phyloP scores from a whole-genome alignment of 1,140 invertebrate species.

The Micrasema longulum region DNA sequence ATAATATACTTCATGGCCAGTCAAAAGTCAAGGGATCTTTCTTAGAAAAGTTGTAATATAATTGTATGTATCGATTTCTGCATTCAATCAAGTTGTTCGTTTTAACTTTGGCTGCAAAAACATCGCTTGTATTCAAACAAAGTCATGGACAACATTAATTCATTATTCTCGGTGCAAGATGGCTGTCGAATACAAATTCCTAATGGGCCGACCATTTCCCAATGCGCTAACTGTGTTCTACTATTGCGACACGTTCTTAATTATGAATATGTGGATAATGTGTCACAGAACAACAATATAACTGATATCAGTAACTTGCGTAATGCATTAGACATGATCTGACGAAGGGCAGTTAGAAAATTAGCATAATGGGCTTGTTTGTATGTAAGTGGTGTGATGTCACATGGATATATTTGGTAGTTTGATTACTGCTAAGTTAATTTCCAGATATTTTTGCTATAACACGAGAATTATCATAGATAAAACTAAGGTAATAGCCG shows the following conservation, averaged over 20 bases:
- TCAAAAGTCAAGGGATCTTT: no score
- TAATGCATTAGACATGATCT: slow-evolving; percentile 3
- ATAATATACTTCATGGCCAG: no score
- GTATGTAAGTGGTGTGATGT: slow-evolving; percentile 13
- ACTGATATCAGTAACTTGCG: slow-evolving; percentile 12
- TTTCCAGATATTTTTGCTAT: no score
- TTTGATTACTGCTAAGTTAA: neutral
- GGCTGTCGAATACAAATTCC: slow-evolving; percentile 11
- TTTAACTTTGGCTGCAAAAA: no score
- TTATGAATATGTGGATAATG: slow-evolving; percentile 17
- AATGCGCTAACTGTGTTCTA: slow-evolving; percentile 3
- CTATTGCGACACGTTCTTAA: neutral
- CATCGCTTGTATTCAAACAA: neutral
- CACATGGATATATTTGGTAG: neutral
- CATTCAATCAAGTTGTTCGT: no score
- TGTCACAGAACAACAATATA: slow-evolving; percentile 1
- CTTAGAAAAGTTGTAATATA: no score
- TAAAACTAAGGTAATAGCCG: no score
- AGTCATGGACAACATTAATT: slow-evolving; percentile 16
- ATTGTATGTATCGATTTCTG: no score
- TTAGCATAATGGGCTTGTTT: slow-evolving; percentile 9
- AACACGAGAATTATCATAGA: no score
- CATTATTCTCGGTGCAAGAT: neutral
- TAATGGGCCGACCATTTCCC: neutral
- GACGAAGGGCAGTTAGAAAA: neutral